phyloP scores from a whole-genome alignment of 2,113 vertebrate species.

The Indicator indicator region DNA sequence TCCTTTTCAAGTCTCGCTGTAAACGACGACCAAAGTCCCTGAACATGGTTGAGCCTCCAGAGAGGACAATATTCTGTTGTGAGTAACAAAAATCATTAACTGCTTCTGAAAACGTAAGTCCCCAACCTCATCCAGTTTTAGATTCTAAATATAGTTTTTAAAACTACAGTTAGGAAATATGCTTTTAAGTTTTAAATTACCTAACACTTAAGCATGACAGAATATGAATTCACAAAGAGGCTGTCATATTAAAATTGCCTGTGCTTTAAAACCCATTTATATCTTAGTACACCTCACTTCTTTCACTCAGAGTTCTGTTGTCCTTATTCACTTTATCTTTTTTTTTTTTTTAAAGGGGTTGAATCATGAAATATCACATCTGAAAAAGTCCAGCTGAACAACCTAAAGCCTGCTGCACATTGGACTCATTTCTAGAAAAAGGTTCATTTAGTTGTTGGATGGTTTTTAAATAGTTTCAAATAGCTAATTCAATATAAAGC shows the following conservation, averaged over 20 bases:
- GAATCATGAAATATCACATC: neutral
- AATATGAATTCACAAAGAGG: neutral
- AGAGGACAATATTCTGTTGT: slow-evolving; percentile 91
- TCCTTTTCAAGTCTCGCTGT: slow-evolving; percentile 96
- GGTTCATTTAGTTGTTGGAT: neutral
- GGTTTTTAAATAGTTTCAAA: neutral
- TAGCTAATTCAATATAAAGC: neutral
- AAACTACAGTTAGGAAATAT: neutral
- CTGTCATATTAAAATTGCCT: neutral
- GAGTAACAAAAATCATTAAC: neutral
- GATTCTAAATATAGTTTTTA: neutral
- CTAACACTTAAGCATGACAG: neutral
- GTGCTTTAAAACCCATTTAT: neutral
- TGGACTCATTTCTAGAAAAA: neutral
- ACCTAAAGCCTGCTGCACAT: neutral
- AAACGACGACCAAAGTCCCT: slow-evolving; percentile 96
- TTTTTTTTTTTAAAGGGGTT: neutral
- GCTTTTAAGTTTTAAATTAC: neutral
- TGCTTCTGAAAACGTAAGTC: neutral
- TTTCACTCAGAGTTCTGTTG: neutral
- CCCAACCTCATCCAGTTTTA: neutral
- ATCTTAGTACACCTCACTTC: neutral
- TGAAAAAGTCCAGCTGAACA: neutral
- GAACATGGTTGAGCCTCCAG: slow-evolving; percentile 99
- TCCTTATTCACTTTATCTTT: neutral